phyloP scores from a whole-genome alignment of 92 coral and sea anemone species.

The Phenganax subtilis region DNA sequence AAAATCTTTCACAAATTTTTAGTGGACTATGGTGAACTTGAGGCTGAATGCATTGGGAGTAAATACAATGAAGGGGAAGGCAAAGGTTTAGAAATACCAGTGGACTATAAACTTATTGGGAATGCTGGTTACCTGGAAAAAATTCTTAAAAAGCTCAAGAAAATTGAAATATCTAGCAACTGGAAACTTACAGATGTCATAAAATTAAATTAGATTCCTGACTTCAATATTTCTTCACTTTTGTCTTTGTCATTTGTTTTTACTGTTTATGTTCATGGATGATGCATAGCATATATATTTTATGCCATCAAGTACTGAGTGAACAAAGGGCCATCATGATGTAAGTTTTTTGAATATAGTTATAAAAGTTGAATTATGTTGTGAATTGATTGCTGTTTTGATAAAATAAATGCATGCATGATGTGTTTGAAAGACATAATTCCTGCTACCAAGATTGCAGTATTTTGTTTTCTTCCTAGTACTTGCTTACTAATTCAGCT shows the following conservation, averaged over 20 bases:
- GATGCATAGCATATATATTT: slow-evolving; percentile 19
- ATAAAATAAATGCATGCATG: slow-evolving; percentile 40
- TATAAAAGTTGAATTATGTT: slow-evolving; percentile 20
- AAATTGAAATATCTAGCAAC: slow-evolving; percentile 42
- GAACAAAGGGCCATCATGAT: slow-evolving; percentile 13
- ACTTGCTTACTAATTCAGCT: too few relatives aligned
- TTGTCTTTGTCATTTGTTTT: slow-evolving; percentile 18
- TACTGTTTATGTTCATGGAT: slow-evolving; percentile 23
- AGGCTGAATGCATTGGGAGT: slow-evolving; percentile 60
- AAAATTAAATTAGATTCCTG: slow-evolving; percentile 22
- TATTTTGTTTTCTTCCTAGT: too few relatives aligned
- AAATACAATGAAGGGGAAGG: slow-evolving; percentile 57
- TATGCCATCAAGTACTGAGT: slow-evolving; percentile 5
- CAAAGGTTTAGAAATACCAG: slow-evolving; percentile 58
- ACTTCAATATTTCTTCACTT: slow-evolving; percentile 10
- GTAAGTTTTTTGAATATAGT: slow-evolving; percentile 9
- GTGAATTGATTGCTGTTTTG: slow-evolving; percentile 43
- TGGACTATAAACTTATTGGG: slow-evolving; percentile 57
- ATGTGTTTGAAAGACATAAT: slow-evolving; percentile 41
- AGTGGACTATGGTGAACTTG: slow-evolving; percentile 49
- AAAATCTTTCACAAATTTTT: slow-evolving; percentile 40
- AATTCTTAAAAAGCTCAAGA: slow-evolving; percentile 49
- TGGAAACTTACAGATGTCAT: slow-evolving; percentile 44
- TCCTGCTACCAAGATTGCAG: slow-evolving; percentile 14
- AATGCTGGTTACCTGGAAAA: slow-evolving; percentile 54